Evolutionary conservation across 2,113 vertebrate species (phyloP).

Genomic region (Carassius auratus): DNA sequence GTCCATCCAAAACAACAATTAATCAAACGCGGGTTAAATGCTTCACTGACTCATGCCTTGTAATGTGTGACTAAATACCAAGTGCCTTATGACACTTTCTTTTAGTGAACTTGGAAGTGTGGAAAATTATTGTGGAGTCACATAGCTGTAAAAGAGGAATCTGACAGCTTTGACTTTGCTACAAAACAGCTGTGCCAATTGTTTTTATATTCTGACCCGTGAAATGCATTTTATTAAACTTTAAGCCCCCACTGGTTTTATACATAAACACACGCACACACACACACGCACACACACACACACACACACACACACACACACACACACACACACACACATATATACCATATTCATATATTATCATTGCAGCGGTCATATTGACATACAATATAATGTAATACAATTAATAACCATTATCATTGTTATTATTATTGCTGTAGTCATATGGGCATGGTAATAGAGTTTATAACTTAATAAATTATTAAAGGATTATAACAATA

Average conservation of each 20-base stretch:
- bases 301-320: too few relatives aligned
- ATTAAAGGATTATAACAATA: not conserved
- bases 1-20: slow-evolving; percentile 18
- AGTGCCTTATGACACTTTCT: not conserved
- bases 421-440: too few relatives aligned
- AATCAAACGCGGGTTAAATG: slow-evolving; percentile 8
- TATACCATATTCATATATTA: not conserved
- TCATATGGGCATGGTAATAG: too few relatives aligned
- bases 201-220: too few relatives aligned
- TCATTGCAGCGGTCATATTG: too few relatives aligned
- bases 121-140: not conserved
- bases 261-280: not conserved
- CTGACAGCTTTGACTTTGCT: not conserved
- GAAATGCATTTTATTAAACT: not conserved
- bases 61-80: slow-evolving; percentile 2
- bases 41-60: not conserved
- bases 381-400: not conserved
- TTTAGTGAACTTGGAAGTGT: not conserved
- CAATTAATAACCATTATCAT: not conserved
- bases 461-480: not conserved
- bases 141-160: not conserved
- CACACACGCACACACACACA: too few relatives aligned
- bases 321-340: too few relatives aligned
- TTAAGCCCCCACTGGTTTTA: not conserved
- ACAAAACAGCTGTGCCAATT: not conserved